Percentiles rank a stretch among this genome's conserved stretches.
Evolutionary conservation across 2,113 vertebrate species (phyloP).

Genomic region (Mesocricetus auratus): DNA sequence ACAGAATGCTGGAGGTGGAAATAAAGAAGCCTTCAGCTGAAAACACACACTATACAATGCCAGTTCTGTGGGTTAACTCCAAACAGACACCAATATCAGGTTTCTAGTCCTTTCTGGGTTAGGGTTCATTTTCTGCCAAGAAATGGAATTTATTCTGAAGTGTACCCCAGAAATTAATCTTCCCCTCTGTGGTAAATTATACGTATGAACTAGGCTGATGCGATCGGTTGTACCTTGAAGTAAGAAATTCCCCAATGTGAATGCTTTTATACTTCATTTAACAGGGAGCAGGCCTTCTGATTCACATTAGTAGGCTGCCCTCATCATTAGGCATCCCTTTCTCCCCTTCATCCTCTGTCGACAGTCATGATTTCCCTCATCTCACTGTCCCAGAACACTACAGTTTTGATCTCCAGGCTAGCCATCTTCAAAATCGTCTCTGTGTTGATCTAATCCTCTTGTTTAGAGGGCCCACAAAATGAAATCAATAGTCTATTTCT

Average conservation of each 20-base stretch:
- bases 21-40: slow-evolving; percentile 56
- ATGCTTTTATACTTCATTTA: slow-evolving; percentile 62
- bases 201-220: slow-evolving; percentile 60
- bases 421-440: slow-evolving; percentile 24
- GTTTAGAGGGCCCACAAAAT: slow-evolving; percentile 59
- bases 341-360: slow-evolving; percentile 26
- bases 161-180: slow-evolving; percentile 73
- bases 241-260: slow-evolving; percentile 17
- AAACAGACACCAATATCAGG: slow-evolving; percentile 51
- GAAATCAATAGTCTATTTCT: slow-evolving; percentile 76
- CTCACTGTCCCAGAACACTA: neutral
- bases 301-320: slow-evolving; percentile 43
- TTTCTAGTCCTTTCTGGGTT: slow-evolving; percentile 65
- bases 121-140: slow-evolving; percentile 65
- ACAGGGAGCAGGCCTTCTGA: slow-evolving; percentile 49
- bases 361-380: slow-evolving; percentile 40
- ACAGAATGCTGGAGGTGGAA: slow-evolving; percentile 56
- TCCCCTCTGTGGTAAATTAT: slow-evolving; percentile 77
- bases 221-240: slow-evolving; percentile 73
- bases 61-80: slow-evolving; percentile 52
- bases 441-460: slow-evolving; percentile 67
- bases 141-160: slow-evolving; percentile 76
- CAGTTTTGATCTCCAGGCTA: neutral
- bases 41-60: slow-evolving; percentile 63
- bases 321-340: slow-evolving; percentile 27